These are phyloP conservation scores for Chaenocephalus aceratus DNA, from an alignment of 2,113 vertebrate species.

Conservation along the genomic window DNA sequence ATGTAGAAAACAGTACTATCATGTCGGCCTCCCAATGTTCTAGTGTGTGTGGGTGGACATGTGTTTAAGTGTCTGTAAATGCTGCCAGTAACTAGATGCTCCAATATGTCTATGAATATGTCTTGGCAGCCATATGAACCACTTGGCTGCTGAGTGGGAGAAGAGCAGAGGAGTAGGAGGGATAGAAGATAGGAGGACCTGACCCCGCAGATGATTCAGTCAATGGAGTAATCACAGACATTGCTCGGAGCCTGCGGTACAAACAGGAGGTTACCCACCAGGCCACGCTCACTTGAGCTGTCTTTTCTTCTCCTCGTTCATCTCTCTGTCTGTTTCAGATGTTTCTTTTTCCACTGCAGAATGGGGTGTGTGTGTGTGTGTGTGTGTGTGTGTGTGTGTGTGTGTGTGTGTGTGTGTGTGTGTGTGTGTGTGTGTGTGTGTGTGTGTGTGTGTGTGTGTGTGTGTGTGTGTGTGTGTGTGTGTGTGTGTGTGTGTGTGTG, in stretches of 20 bases:
- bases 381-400: not conserved
- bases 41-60: slow-evolving; percentile 50
- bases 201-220: slow-evolving; percentile 76
- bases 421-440: not conserved
- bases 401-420: not conserved
- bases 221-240: slow-evolving; percentile 70
- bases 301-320: slow-evolving; percentile 28
- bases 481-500: not conserved
- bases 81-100: slow-evolving; percentile 65
- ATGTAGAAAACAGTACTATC: slow-evolving; percentile 10
- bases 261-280: slow-evolving; percentile 60
- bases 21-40: slow-evolving; percentile 32
- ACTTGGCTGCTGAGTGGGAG: slow-evolving; percentile 66
- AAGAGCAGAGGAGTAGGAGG: slow-evolving; percentile 68
- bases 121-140: slow-evolving; percentile 69
- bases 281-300: slow-evolving; percentile 24
- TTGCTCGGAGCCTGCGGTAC: slow-evolving; percentile 60
- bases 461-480: not conserved
- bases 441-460: not conserved
- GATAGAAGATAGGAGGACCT: slow-evolving; percentile 61
- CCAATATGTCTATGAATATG: slow-evolving; percentile 67
- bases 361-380: not conserved
- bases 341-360: not conserved
- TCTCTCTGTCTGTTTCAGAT: slow-evolving; percentile 7
- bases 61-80: slow-evolving; percentile 64